These are phyloP conservation scores for Ichneumoninae sp. DNA, from an alignment of 2,888 invertebrate species.

Conservation along the genomic window DNA sequence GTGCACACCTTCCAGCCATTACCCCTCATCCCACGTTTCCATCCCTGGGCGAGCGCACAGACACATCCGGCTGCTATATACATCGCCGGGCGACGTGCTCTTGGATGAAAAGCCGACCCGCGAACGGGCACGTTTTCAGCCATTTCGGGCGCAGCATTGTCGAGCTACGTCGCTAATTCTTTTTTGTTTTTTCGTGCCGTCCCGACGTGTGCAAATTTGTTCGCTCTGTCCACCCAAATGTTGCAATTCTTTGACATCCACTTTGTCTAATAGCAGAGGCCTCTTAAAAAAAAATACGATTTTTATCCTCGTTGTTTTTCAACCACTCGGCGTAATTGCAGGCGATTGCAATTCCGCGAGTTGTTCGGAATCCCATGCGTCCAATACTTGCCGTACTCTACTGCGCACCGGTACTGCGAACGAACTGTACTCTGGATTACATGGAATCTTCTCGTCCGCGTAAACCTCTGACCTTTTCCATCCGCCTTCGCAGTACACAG, in stretches of 20 bases:
- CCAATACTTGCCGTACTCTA: not conserved
- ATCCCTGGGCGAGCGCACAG: not conserved
- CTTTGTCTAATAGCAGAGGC: not conserved
- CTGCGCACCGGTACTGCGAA: not conserved
- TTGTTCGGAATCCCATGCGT: not conserved
- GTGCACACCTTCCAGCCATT: constrained; percentile 12
- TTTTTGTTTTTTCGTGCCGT: not conserved
- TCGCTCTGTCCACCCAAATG: not conserved
- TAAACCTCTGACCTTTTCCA: constrained; percentile 50
- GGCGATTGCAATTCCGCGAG: not conserved
- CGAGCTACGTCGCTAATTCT: not conserved
- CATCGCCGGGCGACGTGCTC: not conserved
- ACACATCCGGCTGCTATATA: not conserved
- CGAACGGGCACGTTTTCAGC: constrained; percentile 15
- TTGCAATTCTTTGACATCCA: not conserved
- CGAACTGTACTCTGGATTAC: constrained; percentile 10
- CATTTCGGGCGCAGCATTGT: constrained; percentile 3
- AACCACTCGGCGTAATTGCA: not conserved
- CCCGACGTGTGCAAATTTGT: not conserved
- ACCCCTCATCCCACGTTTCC: constrained; percentile 24
- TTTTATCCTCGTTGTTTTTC: not conserved
- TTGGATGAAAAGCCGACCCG: constrained; percentile 16
- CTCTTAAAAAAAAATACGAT: not conserved
- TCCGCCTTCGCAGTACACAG: constrained; percentile 31
- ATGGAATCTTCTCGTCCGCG: not conserved